phyloP scores from a whole-genome alignment of 1,140 invertebrate species.

The Eulimnadia texana region DNA sequence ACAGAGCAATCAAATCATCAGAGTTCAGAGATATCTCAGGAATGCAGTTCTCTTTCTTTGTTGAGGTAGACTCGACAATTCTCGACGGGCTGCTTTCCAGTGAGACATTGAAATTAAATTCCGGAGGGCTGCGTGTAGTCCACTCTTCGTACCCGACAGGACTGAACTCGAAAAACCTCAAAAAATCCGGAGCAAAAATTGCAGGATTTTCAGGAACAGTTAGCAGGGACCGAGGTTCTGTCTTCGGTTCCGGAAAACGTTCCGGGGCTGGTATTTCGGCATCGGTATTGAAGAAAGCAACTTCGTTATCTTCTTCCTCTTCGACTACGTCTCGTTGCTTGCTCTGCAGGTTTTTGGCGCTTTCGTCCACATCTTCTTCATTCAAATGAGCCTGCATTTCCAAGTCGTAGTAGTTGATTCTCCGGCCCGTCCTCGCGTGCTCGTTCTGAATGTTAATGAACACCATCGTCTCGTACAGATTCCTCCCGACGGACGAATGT shows the following conservation, averaged over 20 bases:
- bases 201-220: neutral
- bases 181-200: neutral
- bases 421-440: neutral
- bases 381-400: constrained; percentile 5
- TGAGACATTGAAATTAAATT: neutral
- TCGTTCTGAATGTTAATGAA: constrained; percentile 2
- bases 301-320: too few relatives aligned
- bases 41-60: neutral
- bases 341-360: neutral
- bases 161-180: neutral
- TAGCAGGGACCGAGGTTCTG: neutral
- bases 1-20: neutral
- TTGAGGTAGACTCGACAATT: neutral
- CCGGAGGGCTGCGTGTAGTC: neutral
- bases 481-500: constrained; percentile 2
- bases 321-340: neutral
- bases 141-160: neutral
- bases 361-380: neutral
- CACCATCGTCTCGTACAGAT: constrained; percentile 1
- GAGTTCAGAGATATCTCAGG: neutral
- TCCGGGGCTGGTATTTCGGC: too few relatives aligned
- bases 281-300: too few relatives aligned
- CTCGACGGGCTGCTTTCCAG: neutral
- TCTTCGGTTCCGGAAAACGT: too few relatives aligned
- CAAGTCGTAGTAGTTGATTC: neutral